phyloP scores from a whole-genome alignment of 2,797 vertebrate species.

The Orientallactaga sibirica region DNA sequence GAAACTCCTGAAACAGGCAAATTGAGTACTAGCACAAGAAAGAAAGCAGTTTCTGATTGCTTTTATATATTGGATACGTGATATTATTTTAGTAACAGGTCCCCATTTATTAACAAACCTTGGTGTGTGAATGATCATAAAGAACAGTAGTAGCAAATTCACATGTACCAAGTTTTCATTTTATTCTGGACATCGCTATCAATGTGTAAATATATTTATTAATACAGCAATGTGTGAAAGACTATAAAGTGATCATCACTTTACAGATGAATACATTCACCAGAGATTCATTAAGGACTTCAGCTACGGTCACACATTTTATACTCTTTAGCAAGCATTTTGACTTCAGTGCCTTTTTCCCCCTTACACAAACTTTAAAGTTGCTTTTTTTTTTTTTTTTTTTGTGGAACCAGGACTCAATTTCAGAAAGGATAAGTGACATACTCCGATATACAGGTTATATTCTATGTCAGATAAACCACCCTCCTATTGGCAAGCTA shows the following conservation, averaged over 20 bases:
- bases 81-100: not conserved
- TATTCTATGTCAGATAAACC: not conserved
- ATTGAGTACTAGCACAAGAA: not conserved
- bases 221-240: not conserved
- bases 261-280: not conserved
- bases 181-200: not conserved
- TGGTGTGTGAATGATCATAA: not conserved
- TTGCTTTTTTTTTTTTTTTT: not conserved
- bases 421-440: not conserved
- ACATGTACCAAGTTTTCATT: not conserved
- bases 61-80: not conserved
- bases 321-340: not conserved
- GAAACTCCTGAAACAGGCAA: constrained; percentile 19
- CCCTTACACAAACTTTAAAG: no score
- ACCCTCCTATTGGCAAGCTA: not conserved
- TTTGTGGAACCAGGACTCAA: not conserved
- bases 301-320: not conserved
- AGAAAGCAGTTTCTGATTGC: not conserved
- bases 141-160: not conserved
- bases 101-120: not conserved
- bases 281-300: not conserved
- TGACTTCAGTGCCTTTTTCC: no score
- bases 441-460: not conserved
- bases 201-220: not conserved
- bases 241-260: not conserved